Base-by-base conservation (phyloP, 2,113 vertebrate species). In the Eubucco bourcierii region DNA sequence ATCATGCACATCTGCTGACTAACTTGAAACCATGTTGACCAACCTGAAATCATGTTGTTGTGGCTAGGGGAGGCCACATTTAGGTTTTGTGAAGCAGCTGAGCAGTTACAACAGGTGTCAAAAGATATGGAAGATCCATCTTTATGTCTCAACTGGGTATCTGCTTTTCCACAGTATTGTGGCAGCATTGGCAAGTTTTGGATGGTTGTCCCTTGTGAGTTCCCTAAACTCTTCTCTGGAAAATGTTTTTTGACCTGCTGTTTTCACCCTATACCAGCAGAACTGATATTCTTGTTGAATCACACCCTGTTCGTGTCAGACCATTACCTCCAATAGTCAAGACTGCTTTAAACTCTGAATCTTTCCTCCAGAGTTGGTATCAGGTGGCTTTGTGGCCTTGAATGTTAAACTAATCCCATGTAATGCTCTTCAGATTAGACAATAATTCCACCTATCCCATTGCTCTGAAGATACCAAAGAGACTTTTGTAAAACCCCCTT, bases 381-480 rank as follows among this genome's bases (percentile, higher is more conserved):
- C 29, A 87, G 50, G 55, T 15, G 5, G 60, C 58, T 90, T 94
- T 95, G 56, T 80, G 53, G 64, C 47, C 33, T 78, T 75, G 33
- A 92, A 46, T n/a, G 37, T 58, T 58, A 78, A 60, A 20, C 10
- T 84, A 96, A 94, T 94, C 72, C 89, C 53, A 83, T 12, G 60
- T 84, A 94, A 83, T 3, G 6, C 65, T 64, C 37, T 68, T 93
- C 58, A 80, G 31, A 75, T 75, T 71, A 70, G 75, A 66, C 73
- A 91, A 88, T 74, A 59, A 46, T 2, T 16, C 58, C 3, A 7
- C 72, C 76, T 85, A 73, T 75, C 52, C 65, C 70, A 56, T 80
- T 33, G 60, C 23, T 53, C 50, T 46, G 70, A 90, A 71, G 71
- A 78, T 53, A 80, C 19, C 33, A 20, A 63, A 83, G 53, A 60